A percentile compares a stretch with the other conserved stretches of the same genome.
Conservation (phyloP, 2,888 invertebrate genomes). For the Drosophila mettleri region DNA sequence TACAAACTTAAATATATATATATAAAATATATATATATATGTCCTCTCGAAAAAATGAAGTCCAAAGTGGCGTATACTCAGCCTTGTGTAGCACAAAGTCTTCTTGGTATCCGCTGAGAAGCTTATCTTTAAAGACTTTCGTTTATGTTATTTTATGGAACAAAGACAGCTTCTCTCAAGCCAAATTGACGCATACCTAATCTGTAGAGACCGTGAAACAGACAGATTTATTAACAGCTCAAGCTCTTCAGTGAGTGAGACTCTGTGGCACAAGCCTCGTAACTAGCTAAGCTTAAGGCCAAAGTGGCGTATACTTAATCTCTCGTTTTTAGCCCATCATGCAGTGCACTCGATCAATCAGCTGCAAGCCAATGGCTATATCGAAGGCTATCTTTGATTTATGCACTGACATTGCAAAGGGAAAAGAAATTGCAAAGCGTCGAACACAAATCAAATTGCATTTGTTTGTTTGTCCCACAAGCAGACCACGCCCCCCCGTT, state of each 20-base stretch:
- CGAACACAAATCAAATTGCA: conserved; percentile 72
- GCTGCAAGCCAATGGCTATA: conserved; percentile 1
- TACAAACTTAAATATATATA: no score
- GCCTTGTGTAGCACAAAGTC: background rate
- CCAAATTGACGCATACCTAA: background rate
- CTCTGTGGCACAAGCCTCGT: background rate
- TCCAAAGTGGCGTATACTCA: background rate
- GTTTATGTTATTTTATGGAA: no score
- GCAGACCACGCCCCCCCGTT: background rate
- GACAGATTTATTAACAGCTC: background rate
- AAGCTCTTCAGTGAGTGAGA: background rate
- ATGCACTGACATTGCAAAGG: conserved; percentile 40
- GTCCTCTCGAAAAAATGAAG: no score
- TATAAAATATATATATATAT: background rate
- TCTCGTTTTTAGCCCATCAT: conserved; percentile 12
- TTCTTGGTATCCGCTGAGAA: background rate
- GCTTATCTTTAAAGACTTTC: no score
- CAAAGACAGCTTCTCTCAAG: background rate
- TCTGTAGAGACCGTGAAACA: background rate
- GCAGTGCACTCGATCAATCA: conserved; percentile 43
- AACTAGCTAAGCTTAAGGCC: conserved; percentile 22
- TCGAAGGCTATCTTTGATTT: conserved; percentile 51
- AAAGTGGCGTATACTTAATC: conserved; percentile 47
- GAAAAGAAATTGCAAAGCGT: conserved; percentile 65
- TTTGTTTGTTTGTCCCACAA: conserved; percentile 55